Conservation (phyloP, 2,888 invertebrate genomes). For the Thereva nobilitata region DNA sequence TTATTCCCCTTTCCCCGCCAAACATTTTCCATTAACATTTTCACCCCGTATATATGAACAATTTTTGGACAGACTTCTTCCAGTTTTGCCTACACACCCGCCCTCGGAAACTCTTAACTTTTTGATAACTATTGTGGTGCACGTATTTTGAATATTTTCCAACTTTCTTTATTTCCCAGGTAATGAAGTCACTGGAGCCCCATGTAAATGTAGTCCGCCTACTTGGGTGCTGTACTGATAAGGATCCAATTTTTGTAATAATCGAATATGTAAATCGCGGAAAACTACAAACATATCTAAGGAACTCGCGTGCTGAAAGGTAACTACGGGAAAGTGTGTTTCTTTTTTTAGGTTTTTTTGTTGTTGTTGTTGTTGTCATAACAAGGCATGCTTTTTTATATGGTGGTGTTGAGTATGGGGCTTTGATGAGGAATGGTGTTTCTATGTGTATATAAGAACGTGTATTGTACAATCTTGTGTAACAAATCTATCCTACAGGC, state of each 20-base stretch:
- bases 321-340: conserved; percentile 42
- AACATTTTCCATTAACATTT: too few relatives aligned
- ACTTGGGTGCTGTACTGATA: conserved; percentile 87
- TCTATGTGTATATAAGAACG: too few relatives aligned
- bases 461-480: too few relatives aligned
- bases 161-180: conserved; percentile 60
- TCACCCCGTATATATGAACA: too few relatives aligned
- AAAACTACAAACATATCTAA: conserved; percentile 84
- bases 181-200: conserved; percentile 89
- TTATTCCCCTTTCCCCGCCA: too few relatives aligned
- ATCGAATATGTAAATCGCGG: conserved; percentile 90
- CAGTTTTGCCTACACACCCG: too few relatives aligned
- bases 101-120: neutral
- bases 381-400: neutral
- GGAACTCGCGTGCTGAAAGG: conserved; percentile 83
- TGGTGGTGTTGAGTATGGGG: neutral
- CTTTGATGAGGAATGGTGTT: neutral
- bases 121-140: neutral
- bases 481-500: conserved; percentile 47
- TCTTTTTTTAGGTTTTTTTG: neutral
- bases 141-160: conserved; percentile 18
- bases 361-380: neutral
- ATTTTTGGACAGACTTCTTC: too few relatives aligned
- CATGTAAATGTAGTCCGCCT: conserved; percentile 90
- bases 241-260: conserved; percentile 88